A percentile compares a stretch with the other conserved stretches of the same genome.
Evolutionary conservation across 2,888 invertebrate genomes (phyloP).

Genomic region (Cerastoderma edule): DNA sequence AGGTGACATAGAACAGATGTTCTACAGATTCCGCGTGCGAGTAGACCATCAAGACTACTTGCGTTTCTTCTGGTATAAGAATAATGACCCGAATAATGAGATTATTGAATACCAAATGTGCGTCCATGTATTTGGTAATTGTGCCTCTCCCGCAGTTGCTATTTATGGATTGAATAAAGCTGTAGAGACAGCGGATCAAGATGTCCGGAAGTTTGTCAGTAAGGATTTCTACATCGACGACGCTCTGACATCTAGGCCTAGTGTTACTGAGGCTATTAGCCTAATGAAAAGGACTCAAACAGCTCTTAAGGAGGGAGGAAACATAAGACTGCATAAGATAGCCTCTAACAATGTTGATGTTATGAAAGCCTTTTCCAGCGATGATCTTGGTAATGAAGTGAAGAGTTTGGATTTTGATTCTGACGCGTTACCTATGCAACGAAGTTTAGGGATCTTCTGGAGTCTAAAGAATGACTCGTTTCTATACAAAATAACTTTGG

Average conservation of each 20-base stretch:
- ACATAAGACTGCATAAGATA: neutral
- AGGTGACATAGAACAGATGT: slow-evolving; percentile 55
- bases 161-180: slow-evolving; percentile 12
- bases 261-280: neutral
- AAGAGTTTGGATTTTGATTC: neutral
- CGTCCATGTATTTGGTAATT: slow-evolving; percentile 50
- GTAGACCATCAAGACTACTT: slow-evolving; percentile 45
- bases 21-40: slow-evolving; percentile 40
- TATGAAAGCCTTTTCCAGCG: neutral
- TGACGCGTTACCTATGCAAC: neutral
- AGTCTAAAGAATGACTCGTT: neutral
- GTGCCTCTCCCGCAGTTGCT: slow-evolving; percentile 44
- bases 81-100: slow-evolving; percentile 33
- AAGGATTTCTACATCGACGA: slow-evolving; percentile 13
- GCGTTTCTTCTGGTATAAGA: neutral
- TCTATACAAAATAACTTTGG: neutral
- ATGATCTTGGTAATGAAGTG: neutral
- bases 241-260: neutral
- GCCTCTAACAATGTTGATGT: neutral
- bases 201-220: neutral
- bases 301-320: neutral
- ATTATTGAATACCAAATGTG: slow-evolving; percentile 42
- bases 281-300: neutral
- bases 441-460: neutral
- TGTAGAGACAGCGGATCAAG: neutral